A percentile compares a stretch with the other conserved stretches of the same genome.
phyloP scores from a whole-genome alignment of 1,140 invertebrate genomes.

The Eriocheir sinensis region DNA sequence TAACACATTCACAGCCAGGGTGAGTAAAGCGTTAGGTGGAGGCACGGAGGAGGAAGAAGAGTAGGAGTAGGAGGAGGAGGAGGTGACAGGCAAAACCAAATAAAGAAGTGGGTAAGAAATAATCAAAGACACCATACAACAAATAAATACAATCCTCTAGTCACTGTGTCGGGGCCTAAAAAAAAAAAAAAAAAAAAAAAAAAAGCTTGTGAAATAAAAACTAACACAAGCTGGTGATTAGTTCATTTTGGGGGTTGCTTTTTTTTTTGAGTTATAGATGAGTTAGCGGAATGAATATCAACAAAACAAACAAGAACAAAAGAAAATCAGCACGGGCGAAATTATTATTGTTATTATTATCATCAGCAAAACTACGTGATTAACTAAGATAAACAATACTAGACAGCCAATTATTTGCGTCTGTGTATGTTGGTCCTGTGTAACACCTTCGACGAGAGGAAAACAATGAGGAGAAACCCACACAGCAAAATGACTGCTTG shows the following conservation, averaged over 20 bases:
- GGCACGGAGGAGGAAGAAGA: not conserved
- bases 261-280: too few species aligned
- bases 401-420: not conserved
- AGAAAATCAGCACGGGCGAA: too few species aligned
- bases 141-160: constrained; percentile 75
- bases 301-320: too few species aligned
- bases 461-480: not conserved
- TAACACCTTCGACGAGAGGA: not conserved
- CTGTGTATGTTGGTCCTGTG: not conserved
- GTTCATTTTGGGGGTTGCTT: too few species aligned
- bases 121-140: constrained; percentile 77
- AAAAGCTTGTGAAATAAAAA: not conserved
- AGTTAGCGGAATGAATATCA: too few species aligned
- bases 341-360: too few species aligned
- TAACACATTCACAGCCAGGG: not conserved
- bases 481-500: not conserved
- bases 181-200: too few species aligned
- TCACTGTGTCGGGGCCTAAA: constrained; percentile 60
- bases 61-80: not conserved
- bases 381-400: not conserved
- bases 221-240: not conserved
- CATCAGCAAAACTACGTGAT: too few species aligned
- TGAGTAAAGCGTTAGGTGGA: not conserved
- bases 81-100: not conserved
- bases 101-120: constrained; percentile 25